Base-by-base conservation (phyloP, 2,888 invertebrate species). In the Sabellastarte sp. region DNA sequence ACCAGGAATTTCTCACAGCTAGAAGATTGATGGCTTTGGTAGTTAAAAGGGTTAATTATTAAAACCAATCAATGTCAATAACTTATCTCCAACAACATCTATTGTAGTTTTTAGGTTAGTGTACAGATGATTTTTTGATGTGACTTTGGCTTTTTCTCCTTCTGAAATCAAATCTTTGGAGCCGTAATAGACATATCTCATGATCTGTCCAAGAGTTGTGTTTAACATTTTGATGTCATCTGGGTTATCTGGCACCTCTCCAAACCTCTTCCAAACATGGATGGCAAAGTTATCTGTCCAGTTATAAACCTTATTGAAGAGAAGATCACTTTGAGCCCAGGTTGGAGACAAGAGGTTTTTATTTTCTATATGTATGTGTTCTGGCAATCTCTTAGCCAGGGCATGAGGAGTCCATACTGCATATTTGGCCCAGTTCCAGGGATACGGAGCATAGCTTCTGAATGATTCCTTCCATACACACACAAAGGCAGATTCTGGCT, bases 261-360 rank as follows among this genome's bases (percentile, higher is more conserved):
- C 57, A 26, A 26, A 28, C 2, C 68, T 31, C 33, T 63, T 28
- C 61, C 61, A 75, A 50, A 78, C 56, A 52, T 78, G 78, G n/a
- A 77, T 67, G n/a, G 75, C 76, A 60, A 74, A 74, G 59, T 72
- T 71, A n/a, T 66, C 29, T 15, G 64, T 58, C 69, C 69, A 69
- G 53, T 69, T 63, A 32, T 69, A 68, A 33, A 55, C 32, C 3
- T 28, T 29, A 2, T 33, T 15, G 59, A 53, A 69, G 28, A 69
- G 50, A 50, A 56, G 55, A 1, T 51, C 29, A 5, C 15, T 15
- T 32, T 65, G 61, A 28, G 24, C 24, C 62, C 63, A 69, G 50
- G 55, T 65, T 2, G 69, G 69, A 4, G 51, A 57, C 10, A 60
- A 29, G 2, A 69, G 51, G 20, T 41, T 51, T 4, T 51, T 57